Conservation (phyloP, 2,113 vertebrate genomes). For the Neogobius melanostomus region DNA sequence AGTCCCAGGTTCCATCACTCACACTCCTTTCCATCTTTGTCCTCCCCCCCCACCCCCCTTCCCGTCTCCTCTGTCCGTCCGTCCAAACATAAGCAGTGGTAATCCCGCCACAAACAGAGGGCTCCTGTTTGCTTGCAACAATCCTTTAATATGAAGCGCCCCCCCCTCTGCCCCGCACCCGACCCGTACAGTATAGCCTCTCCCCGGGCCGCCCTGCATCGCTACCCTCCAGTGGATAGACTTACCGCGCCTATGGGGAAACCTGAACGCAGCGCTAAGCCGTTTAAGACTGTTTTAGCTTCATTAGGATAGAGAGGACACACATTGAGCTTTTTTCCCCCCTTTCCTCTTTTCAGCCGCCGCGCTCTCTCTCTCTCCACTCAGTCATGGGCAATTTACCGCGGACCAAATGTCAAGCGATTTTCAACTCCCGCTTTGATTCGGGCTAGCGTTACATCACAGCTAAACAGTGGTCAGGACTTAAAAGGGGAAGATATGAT, state of each 20-base stretch:
- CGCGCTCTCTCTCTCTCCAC: conserved; percentile 30
- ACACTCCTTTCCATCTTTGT: too few species aligned
- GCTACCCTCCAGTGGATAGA: conserved; percentile 79
- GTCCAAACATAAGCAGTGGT: conserved; percentile 58
- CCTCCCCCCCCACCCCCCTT: not conserved
- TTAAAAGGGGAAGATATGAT: too few species aligned
- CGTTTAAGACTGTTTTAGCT: conserved; percentile 80
- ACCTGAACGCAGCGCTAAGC: conserved; percentile 79
- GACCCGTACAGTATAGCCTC: conserved; percentile 38
- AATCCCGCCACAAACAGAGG: conserved; percentile 71
- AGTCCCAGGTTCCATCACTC: too few species aligned
- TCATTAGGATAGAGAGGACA: conserved; percentile 77
- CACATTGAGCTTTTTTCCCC: conserved; percentile 61
- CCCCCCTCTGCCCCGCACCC: conserved; percentile 41
- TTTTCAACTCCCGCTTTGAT: conserved; percentile 67
- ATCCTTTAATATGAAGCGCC: conserved; percentile 76
- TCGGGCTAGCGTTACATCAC: conserved; percentile 25
- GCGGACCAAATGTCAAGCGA: conserved; percentile 73
- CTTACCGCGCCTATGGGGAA: conserved; percentile 73
- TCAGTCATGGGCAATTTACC: conserved; percentile 74
- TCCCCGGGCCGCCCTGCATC: conserved; percentile 64
- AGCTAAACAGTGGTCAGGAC: not conserved
- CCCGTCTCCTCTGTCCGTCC: conserved; percentile 49
- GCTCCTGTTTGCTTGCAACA: conserved; percentile 77
- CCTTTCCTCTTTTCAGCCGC: conserved; percentile 48